These are phyloP conservation scores for Pteruthius melanotis DNA, from an alignment of 2,113 vertebrate species.

Conservation along the genomic window DNA sequence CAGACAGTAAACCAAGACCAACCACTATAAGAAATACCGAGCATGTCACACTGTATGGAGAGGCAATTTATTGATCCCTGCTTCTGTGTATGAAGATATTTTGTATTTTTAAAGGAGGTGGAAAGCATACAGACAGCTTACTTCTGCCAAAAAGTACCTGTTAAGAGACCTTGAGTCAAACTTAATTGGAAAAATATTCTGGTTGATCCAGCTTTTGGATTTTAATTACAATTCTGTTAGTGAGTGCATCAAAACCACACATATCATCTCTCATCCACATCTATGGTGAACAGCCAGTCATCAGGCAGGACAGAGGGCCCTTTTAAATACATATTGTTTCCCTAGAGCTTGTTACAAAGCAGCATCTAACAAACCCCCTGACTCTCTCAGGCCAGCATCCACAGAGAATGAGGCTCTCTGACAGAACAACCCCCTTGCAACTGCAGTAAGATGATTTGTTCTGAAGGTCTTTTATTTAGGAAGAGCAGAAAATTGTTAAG, in stretches of 20 bases:
- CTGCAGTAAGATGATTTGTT: background rate
- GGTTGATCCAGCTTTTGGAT: background rate
- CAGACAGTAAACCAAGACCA: background rate
- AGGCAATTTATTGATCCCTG: background rate
- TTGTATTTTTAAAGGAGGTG: background rate
- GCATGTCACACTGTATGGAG: background rate
- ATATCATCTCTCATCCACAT: background rate
- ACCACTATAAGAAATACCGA: background rate
- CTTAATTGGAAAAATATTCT: background rate
- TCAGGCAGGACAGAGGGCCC: background rate
- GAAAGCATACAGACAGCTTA: background rate
- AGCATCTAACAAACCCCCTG: background rate
- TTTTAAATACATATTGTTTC: background rate
- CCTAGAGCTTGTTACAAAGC: background rate
- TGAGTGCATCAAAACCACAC: background rate
- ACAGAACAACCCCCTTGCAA: background rate
- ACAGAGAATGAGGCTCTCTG: background rate
- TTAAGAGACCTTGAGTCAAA: background rate
- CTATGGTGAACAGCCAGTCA: background rate
- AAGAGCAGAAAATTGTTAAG: constrained; percentile 32
- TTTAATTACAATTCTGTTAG: background rate
- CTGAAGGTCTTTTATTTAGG: constrained; percentile 42
- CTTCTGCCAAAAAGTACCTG: background rate
- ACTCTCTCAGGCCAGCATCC: background rate
- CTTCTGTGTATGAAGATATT: background rate